Base-by-base conservation (phyloP, 2,888 invertebrate genomes). In the Teleogryllus oceanicus region DNA sequence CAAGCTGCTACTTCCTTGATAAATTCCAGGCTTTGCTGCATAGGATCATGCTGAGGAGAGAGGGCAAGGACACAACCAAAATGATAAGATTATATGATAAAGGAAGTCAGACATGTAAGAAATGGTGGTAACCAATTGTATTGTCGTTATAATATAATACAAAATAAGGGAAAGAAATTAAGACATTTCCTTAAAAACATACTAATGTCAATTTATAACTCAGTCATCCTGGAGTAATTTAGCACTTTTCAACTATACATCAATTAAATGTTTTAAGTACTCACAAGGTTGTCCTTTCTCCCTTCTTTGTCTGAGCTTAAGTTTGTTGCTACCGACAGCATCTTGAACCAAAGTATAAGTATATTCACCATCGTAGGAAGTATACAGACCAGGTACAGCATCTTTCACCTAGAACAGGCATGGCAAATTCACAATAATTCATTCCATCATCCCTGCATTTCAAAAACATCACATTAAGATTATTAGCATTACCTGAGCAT, bases 291-390 rank as follows among this genome's bases (percentile, higher is more conserved):
- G 90, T 79, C 91, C 92, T 85, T 92, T 92, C 84, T 92, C 92
- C 82, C 92, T 88, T 83, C 92, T 88, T 83, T 91, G 91, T 83
- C 91, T 87, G 80, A 90, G 84, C 84, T 91, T 86, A 82, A 90
- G 87, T 86, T 91, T 91, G 83, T 90, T 90, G 84, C 87, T 88
- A 37, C 87, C 87, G 80, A 92, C 88, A 77, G 91, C 90, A 87
- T 92, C 92, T 84, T 91, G 91, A 79, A 92, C 92, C 83, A 91
- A 88, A 78, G 92, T 91, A 86, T 93, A 93, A 86, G 91, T 90
- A 84, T 91, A 92, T 84, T 92, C 92, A 50, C 89, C 89, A 81
- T 90, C 90, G 82, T 89, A 89, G 80, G 88, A 87, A 18, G 89
- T 86, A 84, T 90, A 90, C 84, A 88, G 85, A 83, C 87, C 89